phyloP scores from a whole-genome alignment of 2,888 invertebrate genomes.

The Drosophila nr. medialis region DNA sequence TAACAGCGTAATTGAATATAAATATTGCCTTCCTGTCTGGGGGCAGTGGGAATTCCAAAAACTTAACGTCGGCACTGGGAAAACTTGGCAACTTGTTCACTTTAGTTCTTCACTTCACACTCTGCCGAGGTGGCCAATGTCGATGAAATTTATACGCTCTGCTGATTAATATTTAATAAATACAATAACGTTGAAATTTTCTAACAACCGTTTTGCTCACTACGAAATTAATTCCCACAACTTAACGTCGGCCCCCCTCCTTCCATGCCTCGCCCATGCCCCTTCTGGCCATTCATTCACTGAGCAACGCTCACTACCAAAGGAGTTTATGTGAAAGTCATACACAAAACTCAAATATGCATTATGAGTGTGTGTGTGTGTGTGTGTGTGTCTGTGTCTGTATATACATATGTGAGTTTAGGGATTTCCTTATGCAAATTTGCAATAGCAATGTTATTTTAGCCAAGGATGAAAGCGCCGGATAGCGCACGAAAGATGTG shows the following conservation, averaged over 20 bases:
- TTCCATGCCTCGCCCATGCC: not conserved
- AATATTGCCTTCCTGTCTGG: slow-evolving; percentile 46
- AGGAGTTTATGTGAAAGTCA: slow-evolving; percentile 70
- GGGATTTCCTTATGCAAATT: slow-evolving; percentile 77
- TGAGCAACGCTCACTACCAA: slow-evolving; percentile 43
- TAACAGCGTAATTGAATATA: slow-evolving; percentile 62
- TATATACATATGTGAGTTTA: slow-evolving; percentile 51
- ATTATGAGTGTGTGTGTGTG: slow-evolving; percentile 21
- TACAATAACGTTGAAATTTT: slow-evolving; percentile 62
- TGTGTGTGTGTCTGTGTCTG: slow-evolving; percentile 1
- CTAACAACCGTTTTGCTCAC: slow-evolving; percentile 51
- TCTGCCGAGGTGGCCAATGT: slow-evolving; percentile 34
- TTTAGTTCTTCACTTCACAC: slow-evolving; percentile 48
- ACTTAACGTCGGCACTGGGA: not conserved
- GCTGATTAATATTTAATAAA: slow-evolving; percentile 69
- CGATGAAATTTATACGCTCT: slow-evolving; percentile 66
- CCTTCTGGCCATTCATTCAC: not conserved
- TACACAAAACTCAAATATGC: slow-evolving; percentile 68
- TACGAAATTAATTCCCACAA: slow-evolving; percentile 60
- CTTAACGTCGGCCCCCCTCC: slow-evolving; percentile 11
- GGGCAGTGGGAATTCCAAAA: slow-evolving; percentile 12
- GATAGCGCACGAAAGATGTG: slow-evolving; percentile 1
- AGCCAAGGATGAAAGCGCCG: slow-evolving; percentile 52
- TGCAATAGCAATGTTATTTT: slow-evolving; percentile 68
- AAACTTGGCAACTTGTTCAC: slow-evolving; percentile 50